These are phyloP conservation scores for Tenthredo notha DNA, from an alignment of 2,888 invertebrate species.

Conservation along the genomic window DNA sequence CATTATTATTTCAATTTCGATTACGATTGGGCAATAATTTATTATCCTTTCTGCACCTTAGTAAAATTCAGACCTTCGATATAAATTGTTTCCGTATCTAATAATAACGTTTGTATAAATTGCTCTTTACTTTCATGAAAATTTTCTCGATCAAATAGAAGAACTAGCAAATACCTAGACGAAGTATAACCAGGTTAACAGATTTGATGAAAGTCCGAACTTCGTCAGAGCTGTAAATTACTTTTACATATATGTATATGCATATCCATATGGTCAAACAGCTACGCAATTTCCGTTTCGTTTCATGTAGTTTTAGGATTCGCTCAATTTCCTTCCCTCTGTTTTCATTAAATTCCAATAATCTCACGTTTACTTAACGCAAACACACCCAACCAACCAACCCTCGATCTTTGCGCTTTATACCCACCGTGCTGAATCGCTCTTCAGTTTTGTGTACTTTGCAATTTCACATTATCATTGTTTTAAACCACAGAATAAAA, in stretches of 20 bases:
- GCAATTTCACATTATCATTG: constrained; percentile 13
- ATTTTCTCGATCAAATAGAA: neutral
- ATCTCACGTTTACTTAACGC: constrained; percentile 25
- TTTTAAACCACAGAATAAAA: neutral
- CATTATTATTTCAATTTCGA: neutral
- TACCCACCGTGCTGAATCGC: neutral
- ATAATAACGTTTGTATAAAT: constrained; percentile 9
- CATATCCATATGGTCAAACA: neutral
- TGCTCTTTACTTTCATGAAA: neutral
- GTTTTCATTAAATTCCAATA: constrained; percentile 32
- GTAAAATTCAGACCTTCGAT: neutral
- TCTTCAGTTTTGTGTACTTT: constrained; percentile 18
- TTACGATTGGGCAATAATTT: constrained; percentile 18
- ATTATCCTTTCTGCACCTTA: neutral
- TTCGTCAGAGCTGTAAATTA: neutral
- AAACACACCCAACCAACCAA: neutral
- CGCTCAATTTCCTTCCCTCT: neutral
- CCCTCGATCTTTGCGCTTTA: constrained; percentile 16
- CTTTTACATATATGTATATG: neutral
- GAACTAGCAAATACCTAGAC: neutral
- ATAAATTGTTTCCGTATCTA: constrained; percentile 14
- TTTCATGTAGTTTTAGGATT: neutral
- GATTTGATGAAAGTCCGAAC: neutral
- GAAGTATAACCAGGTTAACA: neutral
- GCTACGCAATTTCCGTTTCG: neutral